Percentiles rank a stretch among this genome's conserved stretches.
phyloP scores from a whole-genome alignment of 2,797 vertebrate genomes.

The Oophaga sylvatica region DNA sequence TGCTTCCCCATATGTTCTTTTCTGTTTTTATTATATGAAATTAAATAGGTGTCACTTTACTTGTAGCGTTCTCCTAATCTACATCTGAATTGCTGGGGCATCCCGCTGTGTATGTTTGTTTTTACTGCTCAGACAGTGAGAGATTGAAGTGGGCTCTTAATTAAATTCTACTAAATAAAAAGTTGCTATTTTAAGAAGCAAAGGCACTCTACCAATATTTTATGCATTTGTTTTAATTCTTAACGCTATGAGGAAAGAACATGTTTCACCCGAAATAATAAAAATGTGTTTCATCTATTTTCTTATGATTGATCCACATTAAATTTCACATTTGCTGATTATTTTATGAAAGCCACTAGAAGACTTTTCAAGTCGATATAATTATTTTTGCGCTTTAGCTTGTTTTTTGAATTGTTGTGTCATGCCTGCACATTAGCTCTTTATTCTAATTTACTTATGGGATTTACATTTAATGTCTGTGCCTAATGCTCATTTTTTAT shows the following conservation, averaged over 20 bases:
- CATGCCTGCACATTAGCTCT: conserved; percentile 8
- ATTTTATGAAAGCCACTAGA: not conserved
- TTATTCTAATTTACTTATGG: conserved; percentile 37
- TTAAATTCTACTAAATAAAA: conserved; percentile 33
- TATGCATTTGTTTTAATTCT: not conserved
- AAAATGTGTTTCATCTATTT: conserved; percentile 21
- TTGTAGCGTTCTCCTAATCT: conserved; percentile 23
- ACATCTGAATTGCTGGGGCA: conserved; percentile 23
- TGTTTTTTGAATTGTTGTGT: conserved; percentile 23
- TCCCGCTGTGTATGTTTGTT: conserved; percentile 36
- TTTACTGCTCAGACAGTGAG: conserved; percentile 37
- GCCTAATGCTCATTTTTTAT: conserved; percentile 29
- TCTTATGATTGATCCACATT: conserved; percentile 10
- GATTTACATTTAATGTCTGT: conserved; percentile 13
- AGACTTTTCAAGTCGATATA: conserved; percentile 25
- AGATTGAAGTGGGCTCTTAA: conserved; percentile 40
- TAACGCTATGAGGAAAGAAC: not conserved
- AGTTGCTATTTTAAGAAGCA: conserved; percentile 16
- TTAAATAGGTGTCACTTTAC: conserved; percentile 8
- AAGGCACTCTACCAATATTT: not conserved
- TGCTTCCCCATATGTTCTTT: not conserved
- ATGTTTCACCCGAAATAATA: conserved; percentile 5
- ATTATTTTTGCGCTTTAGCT: conserved; percentile 23
- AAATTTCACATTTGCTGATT: conserved; percentile 5
- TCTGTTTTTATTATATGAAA: conserved; percentile 5